Conservation (phyloP, 2,888 invertebrate species). For the Notocelia uddmanniana region DNA sequence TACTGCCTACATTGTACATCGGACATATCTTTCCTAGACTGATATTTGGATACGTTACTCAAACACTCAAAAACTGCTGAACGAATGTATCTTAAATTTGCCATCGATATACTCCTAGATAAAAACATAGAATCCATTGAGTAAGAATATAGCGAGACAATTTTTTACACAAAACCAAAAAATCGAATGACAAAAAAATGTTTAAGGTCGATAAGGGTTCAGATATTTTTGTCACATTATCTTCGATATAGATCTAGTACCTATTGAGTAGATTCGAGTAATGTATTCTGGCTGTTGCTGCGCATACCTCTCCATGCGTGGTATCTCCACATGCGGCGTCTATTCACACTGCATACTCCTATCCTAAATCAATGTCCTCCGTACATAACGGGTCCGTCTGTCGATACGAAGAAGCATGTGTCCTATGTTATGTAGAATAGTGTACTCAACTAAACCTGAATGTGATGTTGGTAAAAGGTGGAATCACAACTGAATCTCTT, state of each 20-base stretch:
- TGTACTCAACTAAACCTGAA: slow-evolving; percentile 4
- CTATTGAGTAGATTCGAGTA: background rate
- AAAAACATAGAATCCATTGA: too few species aligned
- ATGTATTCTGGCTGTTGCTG: background rate
- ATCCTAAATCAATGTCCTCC: slow-evolving; percentile 77
- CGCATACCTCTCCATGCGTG: slow-evolving; percentile 46
- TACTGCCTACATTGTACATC: too few species aligned
- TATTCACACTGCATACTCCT: slow-evolving; percentile 62
- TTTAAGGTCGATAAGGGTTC: background rate
- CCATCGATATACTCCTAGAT: too few species aligned
- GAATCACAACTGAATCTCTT: background rate
- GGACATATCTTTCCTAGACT: too few species aligned
- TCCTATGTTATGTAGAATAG: background rate
- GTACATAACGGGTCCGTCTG: slow-evolving; percentile 68
- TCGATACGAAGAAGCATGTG: slow-evolving; percentile 63
- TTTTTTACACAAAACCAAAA: too few species aligned
- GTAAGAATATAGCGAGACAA: too few species aligned
- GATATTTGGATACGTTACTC: too few species aligned
- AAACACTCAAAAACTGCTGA: too few species aligned
- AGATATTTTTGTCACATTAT: background rate
- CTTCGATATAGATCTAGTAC: too few species aligned
- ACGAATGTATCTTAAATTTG: too few species aligned
- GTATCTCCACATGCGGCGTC: slow-evolving; percentile 57
- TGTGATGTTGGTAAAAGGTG: background rate
- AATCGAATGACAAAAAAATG: too few species aligned